A percentile compares a stretch with the other conserved stretches of the same genome.
Evolutionary conservation across 2,888 invertebrate species (phyloP).

Genomic region (Sussaba pulchella): DNA sequence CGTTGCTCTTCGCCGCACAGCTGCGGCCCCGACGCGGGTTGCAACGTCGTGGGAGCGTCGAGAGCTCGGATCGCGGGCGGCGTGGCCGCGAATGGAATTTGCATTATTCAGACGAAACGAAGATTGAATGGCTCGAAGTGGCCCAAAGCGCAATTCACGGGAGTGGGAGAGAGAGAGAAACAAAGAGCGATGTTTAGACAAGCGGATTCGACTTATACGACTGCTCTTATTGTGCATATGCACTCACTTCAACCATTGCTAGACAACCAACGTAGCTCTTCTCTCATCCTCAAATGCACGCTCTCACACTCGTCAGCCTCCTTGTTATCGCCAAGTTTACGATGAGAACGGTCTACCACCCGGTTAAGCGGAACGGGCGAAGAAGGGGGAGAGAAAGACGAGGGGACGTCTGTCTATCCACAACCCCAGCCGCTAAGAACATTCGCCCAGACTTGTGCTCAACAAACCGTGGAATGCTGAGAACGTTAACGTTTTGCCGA

Average conservation of each 20-base stretch:
- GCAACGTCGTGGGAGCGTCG: neutral
- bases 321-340: slow-evolving; percentile 61
- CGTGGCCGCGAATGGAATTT: slow-evolving; percentile 34
- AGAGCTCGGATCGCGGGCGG: too few species aligned
- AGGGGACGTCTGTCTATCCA: neutral
- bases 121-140: slow-evolving; percentile 42
- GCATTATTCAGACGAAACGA: slow-evolving; percentile 51
- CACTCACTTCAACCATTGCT: neutral
- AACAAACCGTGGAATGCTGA: slow-evolving; percentile 50
- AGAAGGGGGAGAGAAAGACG: too few species aligned
- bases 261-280: slow-evolving; percentile 10
- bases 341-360: slow-evolving; percentile 49
- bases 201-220: slow-evolving; percentile 3
- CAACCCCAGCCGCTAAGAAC: slow-evolving; percentile 47
- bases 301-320: neutral
- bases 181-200: slow-evolving; percentile 34
- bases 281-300: neutral
- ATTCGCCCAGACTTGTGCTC: slow-evolving; percentile 47
- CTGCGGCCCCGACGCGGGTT: neutral
- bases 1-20: neutral
- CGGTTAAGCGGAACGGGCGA: neutral
- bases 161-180: neutral
- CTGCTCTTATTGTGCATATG: slow-evolving; percentile 40
- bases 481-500: slow-evolving; percentile 23
- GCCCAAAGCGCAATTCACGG: too few species aligned